Evolutionary conservation across 2,113 vertebrate species (phyloP), one percentile per base, ranked within the genome.

Genomic region (Morone chrysops): DNA sequence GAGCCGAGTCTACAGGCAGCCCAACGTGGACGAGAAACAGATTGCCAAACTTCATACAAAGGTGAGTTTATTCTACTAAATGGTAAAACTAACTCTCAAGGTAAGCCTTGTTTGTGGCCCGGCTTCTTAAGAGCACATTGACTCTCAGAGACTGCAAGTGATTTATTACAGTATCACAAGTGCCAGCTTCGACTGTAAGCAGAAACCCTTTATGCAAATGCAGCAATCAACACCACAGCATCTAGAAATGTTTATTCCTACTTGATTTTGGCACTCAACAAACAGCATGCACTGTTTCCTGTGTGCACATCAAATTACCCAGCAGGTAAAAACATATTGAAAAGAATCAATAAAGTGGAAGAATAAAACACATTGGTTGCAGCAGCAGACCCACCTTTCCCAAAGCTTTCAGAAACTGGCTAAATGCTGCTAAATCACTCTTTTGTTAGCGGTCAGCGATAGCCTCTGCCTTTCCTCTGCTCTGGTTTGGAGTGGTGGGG

Each of bases 21-120:
- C 94, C 57, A 88, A 92, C 20, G 72, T 96, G 51, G 95, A 96
- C n/a, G 95, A 96, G 87, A 96, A 96, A 40, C 95, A 95, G 85
- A 94, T 96, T 6, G 93, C 94, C 88, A 96, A 95, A 80, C 93
- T 96, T 22, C 95, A 96, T 20, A 96, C 95, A 0, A 96, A 96
- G 95, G 96, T 96, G 80, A 77, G 22, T 45, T 0, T 4, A 13
- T 14, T 62, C 17, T 18, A 9, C 3, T 38, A 5, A 61, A 1
- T 38, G 14, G 31, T 4, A 8, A 16, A 18, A 38, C 31, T 7
- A 17, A 22, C 47, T 47, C 7, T 1, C 41, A 8, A 12, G 20
- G 6, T 62, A 1, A n/a, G 17, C 1, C 25, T 61, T 18, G 22
- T 47, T 17, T 8, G 17, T 9, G 43, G 10, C 12, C 68, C 13